phyloP scores from a whole-genome alignment of 2,797 vertebrate species.

The Leucoraja ocellata region DNA sequence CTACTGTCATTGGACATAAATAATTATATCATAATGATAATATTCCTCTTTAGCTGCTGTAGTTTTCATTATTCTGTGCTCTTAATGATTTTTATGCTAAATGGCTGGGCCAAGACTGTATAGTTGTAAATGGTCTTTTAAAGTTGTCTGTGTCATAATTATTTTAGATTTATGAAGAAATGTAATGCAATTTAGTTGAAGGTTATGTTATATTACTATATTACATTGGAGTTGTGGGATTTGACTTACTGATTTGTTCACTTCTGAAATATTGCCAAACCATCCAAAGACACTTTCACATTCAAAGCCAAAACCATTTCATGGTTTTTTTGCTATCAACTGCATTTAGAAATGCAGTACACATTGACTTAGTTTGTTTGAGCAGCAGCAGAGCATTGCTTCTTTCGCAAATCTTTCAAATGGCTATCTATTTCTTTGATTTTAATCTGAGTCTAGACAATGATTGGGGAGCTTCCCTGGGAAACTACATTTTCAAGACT shows the following conservation, averaged over 20 bases:
- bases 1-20: not conserved
- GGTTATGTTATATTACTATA: not conserved
- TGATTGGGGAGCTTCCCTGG: not conserved
- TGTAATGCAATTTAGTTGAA: not conserved
- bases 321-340: not conserved
- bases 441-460: not conserved
- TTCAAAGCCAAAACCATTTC: not conserved
- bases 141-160: conserved; percentile 15
- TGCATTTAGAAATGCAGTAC: not conserved
- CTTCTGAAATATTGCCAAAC: conserved; percentile 10
- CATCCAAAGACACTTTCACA: not conserved
- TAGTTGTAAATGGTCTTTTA: conserved; percentile 1
- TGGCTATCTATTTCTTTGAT: not conserved
- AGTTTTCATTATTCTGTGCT: not conserved
- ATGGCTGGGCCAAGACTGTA: not conserved
- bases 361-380: not conserved
- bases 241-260: conserved; percentile 13
- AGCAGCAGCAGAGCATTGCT: not conserved
- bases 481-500: not conserved
- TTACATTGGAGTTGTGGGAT: conserved; percentile 1
- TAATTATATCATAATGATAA: not conserved
- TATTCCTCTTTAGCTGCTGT: not conserved
- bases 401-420: too few species aligned
- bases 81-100: conserved; percentile 12
- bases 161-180: not conserved